Evolutionary conservation across 30 jellyfish, hydroid and myxozoan species (phyloP), one percentile per base, ranked within the genome.

Genomic region (Chironex yamaguchii): DNA sequence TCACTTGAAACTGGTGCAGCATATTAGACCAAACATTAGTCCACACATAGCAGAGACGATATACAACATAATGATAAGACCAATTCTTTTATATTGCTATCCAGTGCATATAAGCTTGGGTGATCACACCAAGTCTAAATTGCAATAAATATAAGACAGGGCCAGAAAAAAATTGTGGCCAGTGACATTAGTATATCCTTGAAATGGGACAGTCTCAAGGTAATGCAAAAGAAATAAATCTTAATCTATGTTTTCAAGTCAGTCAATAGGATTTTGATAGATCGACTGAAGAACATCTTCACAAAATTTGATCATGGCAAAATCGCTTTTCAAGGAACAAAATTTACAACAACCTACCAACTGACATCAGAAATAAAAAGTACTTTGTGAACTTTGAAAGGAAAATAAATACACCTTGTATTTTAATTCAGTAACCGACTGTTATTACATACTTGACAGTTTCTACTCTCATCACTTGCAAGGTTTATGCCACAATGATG

Each of bases 41-140:
- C 86, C 86, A 49, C 86, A 26, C 0, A 74, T 73, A 0, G 76
- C 86, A 36, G 86, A 73, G 76, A 73, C 49, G 27, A 73, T 49
- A 73, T 49, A 49, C 69, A 48, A n/a, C n/a, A 62, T 50, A 1
- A 50, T 36, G 86, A 73, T 73, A 73, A 36, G 73, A 62, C 86
- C 52, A 21, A 26, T 71, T 48, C 0, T 71, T 3, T 49, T 71
- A n/a, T 71, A 71, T 26, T 71, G 85, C 85, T 73, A 49, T 34
- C 82, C 79, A 30, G 22, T 77, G n/a, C n/a, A n/a, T n/a, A 58
- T 31, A 26, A 74, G 87, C 87, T 48, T 74, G 76, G 87, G 87
- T 42, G 87, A 74, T 50, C 51, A 29, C 33, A 64, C 87, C 75
- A 74, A 50, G 32, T 27, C 53, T 22, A 74, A 48, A 51, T 50